Evolutionary conservation across 1,140 invertebrate species (phyloP).

Genomic region (Cecropterus lyciades): DNA sequence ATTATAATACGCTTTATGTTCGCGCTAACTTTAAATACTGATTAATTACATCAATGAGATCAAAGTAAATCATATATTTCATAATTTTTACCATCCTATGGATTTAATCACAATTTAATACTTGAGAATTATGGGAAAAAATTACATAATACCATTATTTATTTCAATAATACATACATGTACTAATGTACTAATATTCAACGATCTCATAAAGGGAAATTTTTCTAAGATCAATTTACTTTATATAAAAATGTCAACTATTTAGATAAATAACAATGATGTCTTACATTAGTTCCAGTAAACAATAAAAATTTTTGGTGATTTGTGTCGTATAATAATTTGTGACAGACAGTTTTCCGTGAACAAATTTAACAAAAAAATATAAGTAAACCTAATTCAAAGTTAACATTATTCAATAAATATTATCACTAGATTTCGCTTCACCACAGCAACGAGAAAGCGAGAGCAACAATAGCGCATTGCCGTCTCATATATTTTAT

Average conservation of each 20-base stretch:
- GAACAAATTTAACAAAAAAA: conserved; percentile 39
- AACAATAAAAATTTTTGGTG: conserved; percentile 14
- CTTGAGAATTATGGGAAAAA: conserved; percentile 61
- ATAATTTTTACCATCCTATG: conserved; percentile 41
- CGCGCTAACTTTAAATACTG: conserved; percentile 42
- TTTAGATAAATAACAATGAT: conserved; percentile 25
- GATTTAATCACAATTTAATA: conserved; percentile 58
- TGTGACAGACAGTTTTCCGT: conserved; percentile 37
- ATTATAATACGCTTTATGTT: conserved; percentile 45
- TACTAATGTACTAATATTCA: conserved; percentile 21
- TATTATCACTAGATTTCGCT: conserved; percentile 44
- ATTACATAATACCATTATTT: conserved; percentile 53
- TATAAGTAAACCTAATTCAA: conserved; percentile 52
- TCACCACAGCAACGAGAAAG: conserved; percentile 70
- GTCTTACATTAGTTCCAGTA: conserved; percentile 23
- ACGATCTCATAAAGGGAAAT: neutral
- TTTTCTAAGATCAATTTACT: conserved; percentile 19
- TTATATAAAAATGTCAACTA: conserved; percentile 30
- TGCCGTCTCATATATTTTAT: conserved; percentile 48
- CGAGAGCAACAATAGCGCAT: conserved; percentile 70
- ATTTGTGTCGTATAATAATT: conserved; percentile 29
- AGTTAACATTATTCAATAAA: conserved; percentile 52
- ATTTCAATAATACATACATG: conserved; percentile 20
- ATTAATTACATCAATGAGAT: conserved; percentile 60
- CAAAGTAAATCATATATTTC: conserved; percentile 40